phyloP scores from a whole-genome alignment of 2,113 vertebrate species.

The Tangachromis dhanisi region DNA sequence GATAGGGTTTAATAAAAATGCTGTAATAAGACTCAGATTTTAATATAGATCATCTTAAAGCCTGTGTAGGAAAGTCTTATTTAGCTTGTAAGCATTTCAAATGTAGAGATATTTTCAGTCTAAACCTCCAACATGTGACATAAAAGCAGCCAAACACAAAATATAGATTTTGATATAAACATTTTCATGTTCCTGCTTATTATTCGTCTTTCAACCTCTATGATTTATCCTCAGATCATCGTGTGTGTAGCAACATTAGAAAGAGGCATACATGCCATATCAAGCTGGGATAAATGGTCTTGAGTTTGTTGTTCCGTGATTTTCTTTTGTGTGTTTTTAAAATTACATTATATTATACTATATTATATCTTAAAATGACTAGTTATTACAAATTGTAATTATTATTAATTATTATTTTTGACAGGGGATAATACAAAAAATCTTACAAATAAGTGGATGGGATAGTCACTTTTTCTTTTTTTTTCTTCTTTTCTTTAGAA shows the following conservation, averaged over 20 bases:
- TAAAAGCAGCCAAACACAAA: neutral
- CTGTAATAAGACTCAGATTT: neutral
- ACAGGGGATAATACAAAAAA: neutral
- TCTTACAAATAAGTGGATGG: neutral
- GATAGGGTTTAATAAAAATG: neutral
- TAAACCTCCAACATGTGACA: neutral
- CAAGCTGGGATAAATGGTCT: neutral
- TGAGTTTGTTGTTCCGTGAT: neutral
- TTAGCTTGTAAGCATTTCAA: accelerated
- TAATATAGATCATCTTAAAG: neutral
- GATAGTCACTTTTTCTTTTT: neutral
- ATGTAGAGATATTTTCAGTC: neutral
- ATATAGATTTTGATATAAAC: neutral
- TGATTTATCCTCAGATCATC: neutral
- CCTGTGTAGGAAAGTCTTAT: neutral
- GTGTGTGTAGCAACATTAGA: accelerated
- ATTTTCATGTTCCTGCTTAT: neutral
- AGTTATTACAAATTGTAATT: neutral
- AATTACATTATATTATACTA: accelerated
- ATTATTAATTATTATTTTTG: neutral
- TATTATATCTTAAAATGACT: neutral
- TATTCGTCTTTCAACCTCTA: neutral
- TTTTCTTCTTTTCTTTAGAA: neutral
- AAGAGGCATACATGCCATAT: neutral
- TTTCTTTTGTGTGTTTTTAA: neutral